These are phyloP conservation scores for Forbesichthys papilliferus DNA, from an alignment of 2,113 vertebrate genomes.

Conservation along the genomic window DNA sequence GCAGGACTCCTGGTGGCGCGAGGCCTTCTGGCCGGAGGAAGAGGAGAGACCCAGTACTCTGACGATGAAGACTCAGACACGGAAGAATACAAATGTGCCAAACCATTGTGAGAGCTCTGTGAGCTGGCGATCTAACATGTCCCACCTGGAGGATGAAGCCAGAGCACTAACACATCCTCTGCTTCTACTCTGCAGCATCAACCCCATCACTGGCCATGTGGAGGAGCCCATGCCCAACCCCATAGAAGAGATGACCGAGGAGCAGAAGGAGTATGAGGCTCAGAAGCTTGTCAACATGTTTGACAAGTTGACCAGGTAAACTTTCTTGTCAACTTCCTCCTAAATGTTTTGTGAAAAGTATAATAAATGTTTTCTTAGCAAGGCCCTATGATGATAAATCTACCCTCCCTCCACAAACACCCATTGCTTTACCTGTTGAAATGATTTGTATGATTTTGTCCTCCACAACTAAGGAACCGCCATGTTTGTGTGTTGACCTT, in stretches of 20 bases:
- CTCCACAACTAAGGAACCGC: slow-evolving; percentile 19
- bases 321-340: no score
- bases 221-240: slow-evolving; percentile 95
- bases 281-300: slow-evolving; percentile 97
- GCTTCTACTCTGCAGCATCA: slow-evolving; percentile 80
- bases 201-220: slow-evolving; percentile 95
- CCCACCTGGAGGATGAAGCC: neutral
- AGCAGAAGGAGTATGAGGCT: slow-evolving; percentile 97
- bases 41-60: slow-evolving; percentile 94
- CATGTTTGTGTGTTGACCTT: slow-evolving; percentile 69
- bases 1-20: slow-evolving; percentile 91
- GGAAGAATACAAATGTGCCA: slow-evolving; percentile 95
- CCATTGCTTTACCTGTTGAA: slow-evolving; percentile 8
- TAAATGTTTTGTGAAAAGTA: neutral
- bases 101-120: slow-evolving; percentile 79
- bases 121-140: neutral
- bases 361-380: slow-evolving; percentile 11
- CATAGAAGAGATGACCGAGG: slow-evolving; percentile 97
- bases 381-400: slow-evolving; percentile 16
- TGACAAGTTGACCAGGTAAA: slow-evolving; percentile 94
- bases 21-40: slow-evolving; percentile 90
- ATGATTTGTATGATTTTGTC: slow-evolving; percentile 47
- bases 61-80: slow-evolving; percentile 97
- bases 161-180: neutral
- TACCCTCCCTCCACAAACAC: slow-evolving; percentile 12